A percentile compares a stretch with the other conserved stretches of the same genome.
These are phyloP conservation scores for Xylocampa areola DNA, from an alignment of 2,888 invertebrate genomes.

Conservation along the genomic window DNA sequence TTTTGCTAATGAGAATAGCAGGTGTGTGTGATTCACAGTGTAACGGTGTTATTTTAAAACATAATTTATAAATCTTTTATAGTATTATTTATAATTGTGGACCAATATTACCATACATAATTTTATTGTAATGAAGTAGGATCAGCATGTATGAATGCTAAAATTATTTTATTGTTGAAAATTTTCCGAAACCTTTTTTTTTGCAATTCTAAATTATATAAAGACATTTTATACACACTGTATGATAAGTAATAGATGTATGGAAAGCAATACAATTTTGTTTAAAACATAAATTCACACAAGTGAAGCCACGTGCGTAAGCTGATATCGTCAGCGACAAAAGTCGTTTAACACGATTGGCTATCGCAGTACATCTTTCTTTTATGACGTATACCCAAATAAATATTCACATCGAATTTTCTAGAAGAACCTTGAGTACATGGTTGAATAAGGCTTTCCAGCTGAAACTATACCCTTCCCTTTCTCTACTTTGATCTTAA, in stretches of 20 bases:
- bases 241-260: not conserved
- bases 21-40: slow-evolving; percentile 24
- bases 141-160: slow-evolving; percentile 2
- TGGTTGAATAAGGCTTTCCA: not conserved
- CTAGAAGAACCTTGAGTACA: slow-evolving; percentile 15
- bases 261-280: slow-evolving; percentile 1
- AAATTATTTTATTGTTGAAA: slow-evolving; percentile 9
- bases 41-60: slow-evolving; percentile 37
- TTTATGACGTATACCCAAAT: slow-evolving; percentile 13
- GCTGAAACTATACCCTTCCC: not conserved
- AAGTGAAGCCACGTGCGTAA: slow-evolving; percentile 22
- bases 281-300: slow-evolving; percentile 8
- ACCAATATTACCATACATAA: slow-evolving; percentile 31
- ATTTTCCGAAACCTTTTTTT: not conserved
- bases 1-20: slow-evolving; percentile 31
- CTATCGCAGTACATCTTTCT: slow-evolving; percentile 39
- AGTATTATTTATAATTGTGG: slow-evolving; percentile 34
- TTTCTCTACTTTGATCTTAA: not conserved
- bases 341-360: slow-evolving; percentile 45
- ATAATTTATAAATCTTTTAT: slow-evolving; percentile 38
- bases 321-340: slow-evolving; percentile 17
- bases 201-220: not conserved
- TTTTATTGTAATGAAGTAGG: slow-evolving; percentile 19
- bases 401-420: slow-evolving; percentile 14
- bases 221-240: not conserved